phyloP scores from a whole-genome alignment of 2,888 invertebrate genomes.

The Thymelicus acteon region DNA sequence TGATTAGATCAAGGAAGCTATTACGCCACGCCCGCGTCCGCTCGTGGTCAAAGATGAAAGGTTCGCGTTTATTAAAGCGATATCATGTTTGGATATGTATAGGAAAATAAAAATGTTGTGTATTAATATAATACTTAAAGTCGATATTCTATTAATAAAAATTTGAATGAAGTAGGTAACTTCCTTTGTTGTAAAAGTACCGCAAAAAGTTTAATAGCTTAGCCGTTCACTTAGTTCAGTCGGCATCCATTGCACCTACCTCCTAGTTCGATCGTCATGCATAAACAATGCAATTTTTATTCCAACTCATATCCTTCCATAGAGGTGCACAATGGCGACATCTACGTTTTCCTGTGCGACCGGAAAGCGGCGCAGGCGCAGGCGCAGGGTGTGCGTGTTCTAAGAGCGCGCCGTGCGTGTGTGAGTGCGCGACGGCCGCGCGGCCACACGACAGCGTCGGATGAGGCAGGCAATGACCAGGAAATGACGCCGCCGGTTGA shows the following conservation, averaged over 20 bases:
- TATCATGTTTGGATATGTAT: neutral
- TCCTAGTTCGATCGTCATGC: conserved; percentile 49
- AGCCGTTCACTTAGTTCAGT: neutral
- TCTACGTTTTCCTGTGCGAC: conserved; percentile 72
- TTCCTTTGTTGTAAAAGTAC: no score
- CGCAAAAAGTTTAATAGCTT: neutral
- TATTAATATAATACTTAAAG: no score
- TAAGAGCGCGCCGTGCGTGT: conserved; percentile 51
- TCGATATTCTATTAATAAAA: no score
- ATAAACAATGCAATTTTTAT: conserved; percentile 55
- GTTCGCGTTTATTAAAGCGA: neutral
- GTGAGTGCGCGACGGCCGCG: conserved; percentile 50
- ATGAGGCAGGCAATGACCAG: conserved; percentile 80
- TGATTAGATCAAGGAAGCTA: conserved; percentile 1
- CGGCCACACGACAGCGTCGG: conserved; percentile 53
- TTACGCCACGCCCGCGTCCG: neutral
- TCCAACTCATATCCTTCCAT: conserved; percentile 57
- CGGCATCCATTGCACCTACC: conserved; percentile 22
- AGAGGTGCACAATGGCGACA: conserved; percentile 58
- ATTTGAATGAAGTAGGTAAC: no score
- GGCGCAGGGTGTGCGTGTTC: conserved; percentile 58
- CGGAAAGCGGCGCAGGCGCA: conserved; percentile 62
- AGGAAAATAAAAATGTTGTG: no score
- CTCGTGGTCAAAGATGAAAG: neutral
- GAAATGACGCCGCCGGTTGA: conserved; percentile 83